Evolutionary conservation across 2,113 vertebrate species (phyloP), one percentile per base, ranked within the genome.

Genomic region (Lepisosteus osseus): DNA sequence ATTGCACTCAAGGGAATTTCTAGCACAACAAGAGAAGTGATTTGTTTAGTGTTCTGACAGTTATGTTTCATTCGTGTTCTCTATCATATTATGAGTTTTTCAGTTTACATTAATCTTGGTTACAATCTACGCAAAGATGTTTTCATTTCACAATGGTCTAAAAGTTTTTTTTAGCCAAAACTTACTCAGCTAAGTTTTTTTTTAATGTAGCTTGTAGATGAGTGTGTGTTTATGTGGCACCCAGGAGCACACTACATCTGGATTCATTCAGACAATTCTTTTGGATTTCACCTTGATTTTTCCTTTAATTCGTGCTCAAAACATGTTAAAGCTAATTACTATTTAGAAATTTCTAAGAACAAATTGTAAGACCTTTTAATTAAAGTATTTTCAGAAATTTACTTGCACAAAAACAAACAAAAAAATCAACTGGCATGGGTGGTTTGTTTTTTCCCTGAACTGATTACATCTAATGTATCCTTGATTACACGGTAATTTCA

Each of bases 101-200:
- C 67, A 59, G 40, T 69, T 69, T 59, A 54, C 42, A 59, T 69
- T 59, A 56, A 69, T 59, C 17, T 59, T 59, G n/a, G 57, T 59
- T 59, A n/a, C 54, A 59, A 6, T 43, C 29, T 69, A 54, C 67
- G 43, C 67, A 14, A 17, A 59, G 51, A 69, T 41, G 7, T 69
- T 43, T 69, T 69, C 67, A 59, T 14, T 59, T n/a, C 6, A 59
- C 55, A 68, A 40, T 54, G 55, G 6, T 41, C 29, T 44, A 54
- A 14, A 40, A 1, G 40, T 54, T 54, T 67, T 29, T 14, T 54
- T 40, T 40, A 17, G 1, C 12, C 3, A 14, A 29, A 43, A 13
- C 14, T 11, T 13, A 59, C 57, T 59, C 2, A 14, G 11, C n/a
- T n/a, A 13, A n/a, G 57, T 4, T 4, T n/a, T 59, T 59, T 59